A percentile compares a stretch with the other conserved stretches of the same genome.
phyloP scores from a whole-genome alignment of 1,140 invertebrate species.

The Galleria mellonella region DNA sequence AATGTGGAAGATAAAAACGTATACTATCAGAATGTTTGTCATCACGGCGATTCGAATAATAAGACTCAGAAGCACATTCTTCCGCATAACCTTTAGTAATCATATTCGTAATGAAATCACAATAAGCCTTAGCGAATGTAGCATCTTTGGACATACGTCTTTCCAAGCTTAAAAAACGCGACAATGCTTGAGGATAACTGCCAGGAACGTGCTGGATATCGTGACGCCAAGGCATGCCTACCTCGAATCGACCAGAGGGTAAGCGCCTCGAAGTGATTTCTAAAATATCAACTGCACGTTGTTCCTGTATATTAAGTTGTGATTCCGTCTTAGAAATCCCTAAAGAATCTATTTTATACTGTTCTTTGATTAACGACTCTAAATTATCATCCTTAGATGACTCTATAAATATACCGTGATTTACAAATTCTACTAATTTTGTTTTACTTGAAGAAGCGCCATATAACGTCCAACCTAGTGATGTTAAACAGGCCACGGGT shows the following conservation, averaged over 20 bases:
- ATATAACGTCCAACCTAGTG: no score
- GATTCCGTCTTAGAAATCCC: background rate
- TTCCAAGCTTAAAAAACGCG: slow-evolving; percentile 1
- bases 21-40: background rate
- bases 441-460: no score
- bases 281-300: background rate
- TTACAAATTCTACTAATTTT: no score
- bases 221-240: no score
- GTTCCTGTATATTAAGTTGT: background rate
- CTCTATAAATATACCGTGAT: no score
- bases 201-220: background rate
- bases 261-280: no score
- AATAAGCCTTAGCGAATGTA: background rate
- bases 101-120: background rate
- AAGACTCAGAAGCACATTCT: background rate
- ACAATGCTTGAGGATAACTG: slow-evolving; percentile 5
- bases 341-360: no score
- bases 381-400: no score
- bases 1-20: slow-evolving; percentile 6
- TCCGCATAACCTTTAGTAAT: slow-evolving; percentile 5
- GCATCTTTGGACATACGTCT: background rate
- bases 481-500: no score
- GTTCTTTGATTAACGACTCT: no score
- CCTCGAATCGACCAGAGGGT: no score
- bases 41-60: background rate